Evolutionary conservation across 1,140 invertebrate genomes (phyloP).

Genomic region (Macrocentrus cingulum): DNA sequence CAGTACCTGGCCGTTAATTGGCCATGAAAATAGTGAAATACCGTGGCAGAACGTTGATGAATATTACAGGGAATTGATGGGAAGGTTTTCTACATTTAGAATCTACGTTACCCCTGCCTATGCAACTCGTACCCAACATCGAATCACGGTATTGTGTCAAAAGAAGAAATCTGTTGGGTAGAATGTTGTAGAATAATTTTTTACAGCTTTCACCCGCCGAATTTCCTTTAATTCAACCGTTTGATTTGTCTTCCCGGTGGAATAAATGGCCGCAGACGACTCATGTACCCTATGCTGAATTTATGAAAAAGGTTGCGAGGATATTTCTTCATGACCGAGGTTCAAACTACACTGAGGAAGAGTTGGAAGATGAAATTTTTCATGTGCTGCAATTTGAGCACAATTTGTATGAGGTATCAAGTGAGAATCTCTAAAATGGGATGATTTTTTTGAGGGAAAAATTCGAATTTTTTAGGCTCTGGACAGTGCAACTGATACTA

Average conservation of each 20-base stretch:
- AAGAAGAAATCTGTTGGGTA: too few species aligned
- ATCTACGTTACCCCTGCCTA: neutral
- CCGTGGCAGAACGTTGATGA: neutral
- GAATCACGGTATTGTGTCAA: neutral
- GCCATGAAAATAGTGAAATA: neutral
- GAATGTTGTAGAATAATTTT: neutral
- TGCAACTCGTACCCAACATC: neutral
- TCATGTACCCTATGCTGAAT: neutral
- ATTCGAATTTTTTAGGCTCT: neutral
- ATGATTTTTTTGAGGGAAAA: neutral
- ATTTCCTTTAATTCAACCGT: neutral
- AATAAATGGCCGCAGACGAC: neutral
- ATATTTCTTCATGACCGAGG: neutral
- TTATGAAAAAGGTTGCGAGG: neutral
- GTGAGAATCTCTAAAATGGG: neutral
- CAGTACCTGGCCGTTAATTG: neutral
- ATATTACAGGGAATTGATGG: neutral
- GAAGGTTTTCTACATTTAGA: neutral
- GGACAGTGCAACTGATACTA: neutral
- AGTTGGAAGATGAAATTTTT: neutral
- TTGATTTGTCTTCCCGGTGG: neutral
- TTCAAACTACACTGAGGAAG: neutral
- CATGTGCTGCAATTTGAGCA: neutral
- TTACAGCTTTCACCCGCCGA: neutral
- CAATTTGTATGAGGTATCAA: neutral